Conservation (phyloP, 2,797 vertebrate genomes). For the Labeo calbasu region DNA sequence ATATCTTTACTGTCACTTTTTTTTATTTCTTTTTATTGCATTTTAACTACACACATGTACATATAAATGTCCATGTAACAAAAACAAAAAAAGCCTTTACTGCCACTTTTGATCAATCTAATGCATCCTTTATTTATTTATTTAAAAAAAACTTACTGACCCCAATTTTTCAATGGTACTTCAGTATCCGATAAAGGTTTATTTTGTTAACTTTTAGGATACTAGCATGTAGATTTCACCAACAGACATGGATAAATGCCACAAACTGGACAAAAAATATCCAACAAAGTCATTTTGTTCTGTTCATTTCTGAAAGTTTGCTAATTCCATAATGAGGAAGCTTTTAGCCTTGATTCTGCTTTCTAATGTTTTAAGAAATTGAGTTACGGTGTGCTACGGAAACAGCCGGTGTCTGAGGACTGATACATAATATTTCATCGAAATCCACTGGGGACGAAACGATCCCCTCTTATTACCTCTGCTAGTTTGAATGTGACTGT, state of each 20-base stretch:
- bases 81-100: too few relatives aligned
- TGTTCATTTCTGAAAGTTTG: background rate
- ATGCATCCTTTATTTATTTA: too few relatives aligned
- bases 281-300: background rate
- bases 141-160: too few relatives aligned
- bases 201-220: too few relatives aligned
- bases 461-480: constrained; percentile 11
- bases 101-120: too few relatives aligned
- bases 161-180: too few relatives aligned
- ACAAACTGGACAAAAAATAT: background rate
- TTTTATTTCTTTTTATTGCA: too few relatives aligned
- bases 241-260: background rate
- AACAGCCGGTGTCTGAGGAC: background rate
- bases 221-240: background rate
- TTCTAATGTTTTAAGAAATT: background rate
- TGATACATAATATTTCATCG: constrained; percentile 6
- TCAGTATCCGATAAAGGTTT: background rate
- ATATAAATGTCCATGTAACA: too few relatives aligned
- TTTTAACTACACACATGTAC: too few relatives aligned
- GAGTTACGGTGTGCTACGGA: background rate
- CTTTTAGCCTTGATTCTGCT: background rate
- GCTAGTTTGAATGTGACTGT: constrained; percentile 4
- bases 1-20: too few relatives aligned
- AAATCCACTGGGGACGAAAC: constrained; percentile 12
- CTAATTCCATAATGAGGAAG: background rate